Evolutionary conservation across 2,113 vertebrate species (phyloP).

Genomic region (Sardina pilchardus): DNA sequence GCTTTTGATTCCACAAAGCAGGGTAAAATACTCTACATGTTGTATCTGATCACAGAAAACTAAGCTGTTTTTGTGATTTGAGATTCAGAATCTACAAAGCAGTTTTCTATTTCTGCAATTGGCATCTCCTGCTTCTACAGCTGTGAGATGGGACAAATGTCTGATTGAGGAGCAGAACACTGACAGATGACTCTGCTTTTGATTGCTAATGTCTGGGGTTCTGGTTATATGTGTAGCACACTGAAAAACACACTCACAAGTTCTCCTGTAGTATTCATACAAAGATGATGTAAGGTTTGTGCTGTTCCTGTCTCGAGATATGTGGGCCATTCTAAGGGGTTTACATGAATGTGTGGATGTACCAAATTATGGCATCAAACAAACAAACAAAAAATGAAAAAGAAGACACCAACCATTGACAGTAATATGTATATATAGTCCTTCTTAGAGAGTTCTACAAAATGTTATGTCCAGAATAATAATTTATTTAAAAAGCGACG

Average conservation of each 20-base stretch:
- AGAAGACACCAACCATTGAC: slow-evolving; percentile 13
- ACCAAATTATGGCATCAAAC: slow-evolving; percentile 70
- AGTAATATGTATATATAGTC: slow-evolving; percentile 73
- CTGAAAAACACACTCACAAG: background rate
- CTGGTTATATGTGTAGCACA: slow-evolving; percentile 31
- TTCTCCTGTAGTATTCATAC: slow-evolving; percentile 11
- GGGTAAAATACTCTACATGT: background rate
- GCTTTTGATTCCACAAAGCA: background rate
- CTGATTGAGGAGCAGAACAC: background rate
- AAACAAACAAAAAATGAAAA: slow-evolving; percentile 52
- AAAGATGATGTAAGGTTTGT: background rate
- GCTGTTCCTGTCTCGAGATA: slow-evolving; percentile 5
- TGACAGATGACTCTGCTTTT: slow-evolving; percentile 4
- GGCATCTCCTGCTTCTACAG: background rate
- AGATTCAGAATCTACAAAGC: background rate
- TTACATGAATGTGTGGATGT: slow-evolving; percentile 75
- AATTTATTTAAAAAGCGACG: slow-evolving; percentile 69
- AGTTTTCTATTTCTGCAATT: background rate
- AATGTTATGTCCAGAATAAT: slow-evolving; percentile 71
- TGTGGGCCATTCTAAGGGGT: slow-evolving; percentile 57
- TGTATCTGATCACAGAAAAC: background rate
- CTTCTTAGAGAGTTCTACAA: slow-evolving; percentile 69
- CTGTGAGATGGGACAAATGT: background rate
- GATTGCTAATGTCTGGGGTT: slow-evolving; percentile 8
- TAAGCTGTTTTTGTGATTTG: background rate